A percentile compares a stretch with the other conserved stretches of the same genome.
Evolutionary conservation across 1,140 invertebrate genomes (phyloP).

Genomic region (Oedothorax gibbosus): DNA sequence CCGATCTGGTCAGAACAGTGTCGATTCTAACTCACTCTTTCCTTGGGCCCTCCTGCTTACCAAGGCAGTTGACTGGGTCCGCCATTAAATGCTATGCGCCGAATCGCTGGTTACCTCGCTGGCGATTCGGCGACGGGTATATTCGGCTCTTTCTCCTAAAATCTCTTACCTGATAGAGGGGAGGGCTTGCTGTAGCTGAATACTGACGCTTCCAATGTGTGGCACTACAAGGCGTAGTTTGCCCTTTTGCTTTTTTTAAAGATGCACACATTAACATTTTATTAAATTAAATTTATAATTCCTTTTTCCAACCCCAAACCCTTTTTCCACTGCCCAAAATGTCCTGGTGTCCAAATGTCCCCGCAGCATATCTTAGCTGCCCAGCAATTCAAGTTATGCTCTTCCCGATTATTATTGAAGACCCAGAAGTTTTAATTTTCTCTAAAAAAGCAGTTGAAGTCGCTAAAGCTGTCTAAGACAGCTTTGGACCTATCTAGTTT

Average conservation of each 20-base stretch:
- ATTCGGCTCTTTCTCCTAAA: conserved; percentile 46
- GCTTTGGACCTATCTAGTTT: too few relatives aligned
- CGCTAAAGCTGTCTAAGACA: too few relatives aligned
- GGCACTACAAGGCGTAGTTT: conserved; percentile 47
- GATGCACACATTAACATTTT: too few relatives aligned
- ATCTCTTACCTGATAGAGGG: conserved; percentile 27
- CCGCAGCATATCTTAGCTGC: too few relatives aligned
- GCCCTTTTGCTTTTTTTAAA: conserved; percentile 30
- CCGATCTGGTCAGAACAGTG: conserved; percentile 49
- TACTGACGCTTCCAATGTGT: conserved; percentile 31
- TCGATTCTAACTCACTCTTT: conserved; percentile 37
- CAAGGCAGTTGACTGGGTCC: neutral
- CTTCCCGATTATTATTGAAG: too few relatives aligned
- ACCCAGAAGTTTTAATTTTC: too few relatives aligned
- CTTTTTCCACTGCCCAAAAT: too few relatives aligned
- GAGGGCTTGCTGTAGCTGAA: conserved; percentile 41
- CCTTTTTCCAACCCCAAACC: too few relatives aligned
- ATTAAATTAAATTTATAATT: too few relatives aligned
- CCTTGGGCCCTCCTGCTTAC: neutral
- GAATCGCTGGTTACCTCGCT: conserved; percentile 10
- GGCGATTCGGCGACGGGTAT: conserved; percentile 36
- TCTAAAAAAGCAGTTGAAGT: too few relatives aligned
- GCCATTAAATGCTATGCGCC: neutral
- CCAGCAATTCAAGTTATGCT: too few relatives aligned
- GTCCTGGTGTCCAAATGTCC: too few relatives aligned